A percentile compares a stretch with the other conserved stretches of the same genome.
phyloP scores from a whole-genome alignment of 2,888 invertebrate species.

The Operophtera brumata region DNA sequence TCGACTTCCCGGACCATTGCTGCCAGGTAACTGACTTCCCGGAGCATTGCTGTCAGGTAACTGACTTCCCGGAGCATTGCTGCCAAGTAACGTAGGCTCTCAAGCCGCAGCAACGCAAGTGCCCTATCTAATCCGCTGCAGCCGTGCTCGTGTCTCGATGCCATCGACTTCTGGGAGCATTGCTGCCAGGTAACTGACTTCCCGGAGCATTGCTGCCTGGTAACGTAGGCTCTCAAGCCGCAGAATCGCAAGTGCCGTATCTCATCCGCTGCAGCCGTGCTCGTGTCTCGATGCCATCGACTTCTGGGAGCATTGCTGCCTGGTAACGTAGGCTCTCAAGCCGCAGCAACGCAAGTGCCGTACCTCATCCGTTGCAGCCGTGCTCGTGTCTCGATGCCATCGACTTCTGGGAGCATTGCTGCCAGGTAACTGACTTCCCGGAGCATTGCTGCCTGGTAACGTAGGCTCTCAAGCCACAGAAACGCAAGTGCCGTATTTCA shows the following conservation, averaged over 20 bases:
- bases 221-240: too few relatives aligned
- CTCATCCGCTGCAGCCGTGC: constrained; percentile 64
- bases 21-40: constrained; percentile 55
- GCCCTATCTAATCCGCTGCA: constrained; percentile 51
- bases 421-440: constrained; percentile 8
- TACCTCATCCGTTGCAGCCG: background rate
- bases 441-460: background rate
- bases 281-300: constrained; percentile 68
- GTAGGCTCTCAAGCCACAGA: too few relatives aligned
- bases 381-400: constrained; percentile 2
- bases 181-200: constrained; percentile 1
- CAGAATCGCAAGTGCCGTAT: too few relatives aligned
- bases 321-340: too few relatives aligned
- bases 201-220: background rate
- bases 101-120: too few relatives aligned
- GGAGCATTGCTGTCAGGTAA: constrained; percentile 2
- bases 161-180: background rate
- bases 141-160: too few relatives aligned
- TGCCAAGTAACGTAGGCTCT: background rate
- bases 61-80: background rate
- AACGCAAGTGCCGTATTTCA: too few relatives aligned
- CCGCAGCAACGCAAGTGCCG: too few relatives aligned
- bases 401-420: constrained; percentile 15
- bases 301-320: constrained; percentile 58
- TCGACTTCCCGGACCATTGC: constrained; percentile 63